phyloP scores from a whole-genome alignment of 2,888 invertebrate genomes.

The Molorchus minor region DNA sequence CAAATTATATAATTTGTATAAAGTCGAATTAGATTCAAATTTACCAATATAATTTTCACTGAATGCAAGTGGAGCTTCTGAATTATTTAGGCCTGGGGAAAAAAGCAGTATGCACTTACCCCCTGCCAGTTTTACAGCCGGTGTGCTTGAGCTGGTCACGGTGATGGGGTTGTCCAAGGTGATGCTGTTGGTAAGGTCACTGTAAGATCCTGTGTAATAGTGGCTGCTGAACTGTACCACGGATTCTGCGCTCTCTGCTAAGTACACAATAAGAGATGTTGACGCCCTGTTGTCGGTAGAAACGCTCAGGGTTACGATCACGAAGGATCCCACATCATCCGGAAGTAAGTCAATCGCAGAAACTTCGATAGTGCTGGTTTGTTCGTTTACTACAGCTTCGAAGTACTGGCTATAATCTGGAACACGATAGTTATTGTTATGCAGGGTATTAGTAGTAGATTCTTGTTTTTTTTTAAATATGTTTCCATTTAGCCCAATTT shows the following conservation, averaged over 20 bases:
- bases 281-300: constrained; percentile 25
- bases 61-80: no score
- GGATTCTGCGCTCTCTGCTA: constrained; percentile 13
- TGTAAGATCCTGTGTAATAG: constrained; percentile 41
- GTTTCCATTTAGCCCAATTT: no score
- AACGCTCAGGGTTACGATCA: constrained; percentile 28
- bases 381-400: constrained; percentile 4
- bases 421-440: no score
- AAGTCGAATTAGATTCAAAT: background rate
- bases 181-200: constrained; percentile 26
- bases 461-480: no score
- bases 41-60: background rate
- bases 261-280: constrained; percentile 29
- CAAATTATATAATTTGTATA: background rate
- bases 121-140: constrained; percentile 26
- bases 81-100: no score
- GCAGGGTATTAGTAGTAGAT: no score
- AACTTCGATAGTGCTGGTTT: background rate
- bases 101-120: constrained; percentile 34
- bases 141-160: constrained; percentile 16
- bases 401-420: constrained; percentile 31
- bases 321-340: constrained; percentile 1
- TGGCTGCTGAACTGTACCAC: constrained; percentile 36
- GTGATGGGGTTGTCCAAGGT: constrained; percentile 23
- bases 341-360: background rate